A percentile compares a stretch with the other conserved stretches of the same genome.
phyloP scores from a whole-genome alignment of 1,140 invertebrate species.

The Nebria ingens region DNA sequence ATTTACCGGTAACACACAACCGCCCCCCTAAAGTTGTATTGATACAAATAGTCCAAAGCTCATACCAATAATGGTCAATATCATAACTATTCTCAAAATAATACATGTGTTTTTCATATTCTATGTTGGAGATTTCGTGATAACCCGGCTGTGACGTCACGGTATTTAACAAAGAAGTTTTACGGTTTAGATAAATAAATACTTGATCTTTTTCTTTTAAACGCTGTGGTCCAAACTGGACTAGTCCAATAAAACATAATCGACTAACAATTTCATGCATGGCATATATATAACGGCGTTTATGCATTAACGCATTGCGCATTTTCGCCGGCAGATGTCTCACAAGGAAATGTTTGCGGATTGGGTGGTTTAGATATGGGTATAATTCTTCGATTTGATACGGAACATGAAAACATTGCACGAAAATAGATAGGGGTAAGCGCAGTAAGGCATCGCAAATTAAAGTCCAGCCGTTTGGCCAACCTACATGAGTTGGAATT shows the following conservation, averaged over 20 bases:
- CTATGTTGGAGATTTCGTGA: constrained; percentile 46
- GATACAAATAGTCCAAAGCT: constrained; percentile 55
- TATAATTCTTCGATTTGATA: constrained; percentile 48
- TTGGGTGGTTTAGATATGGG: constrained; percentile 53
- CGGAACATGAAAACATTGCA: constrained; percentile 52
- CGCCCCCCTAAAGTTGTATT: constrained; percentile 51
- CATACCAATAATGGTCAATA: constrained; percentile 62
- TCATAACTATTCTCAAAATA: constrained; percentile 43
- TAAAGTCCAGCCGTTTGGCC: constrained; percentile 60
- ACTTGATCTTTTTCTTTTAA: constrained; percentile 60
- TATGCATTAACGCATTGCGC: constrained; percentile 42
- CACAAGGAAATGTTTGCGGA: constrained; percentile 53
- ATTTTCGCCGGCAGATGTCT: constrained; percentile 42
- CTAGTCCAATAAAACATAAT: constrained; percentile 55
- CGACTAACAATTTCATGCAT: constrained; percentile 45
- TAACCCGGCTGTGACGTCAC: constrained; percentile 50
- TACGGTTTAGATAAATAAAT: constrained; percentile 59
- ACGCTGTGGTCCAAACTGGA: constrained; percentile 58
- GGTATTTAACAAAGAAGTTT: constrained; percentile 53
- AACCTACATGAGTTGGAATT: constrained; percentile 49
- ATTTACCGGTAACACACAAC: constrained; percentile 32
- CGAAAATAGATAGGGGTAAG: constrained; percentile 61
- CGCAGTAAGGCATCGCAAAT: constrained; percentile 60
- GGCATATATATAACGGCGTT: constrained; percentile 54
- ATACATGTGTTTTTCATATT: constrained; percentile 45